Evolutionary conservation across 2,888 invertebrate species (phyloP).

Genomic region (Ormia ochracea): DNA sequence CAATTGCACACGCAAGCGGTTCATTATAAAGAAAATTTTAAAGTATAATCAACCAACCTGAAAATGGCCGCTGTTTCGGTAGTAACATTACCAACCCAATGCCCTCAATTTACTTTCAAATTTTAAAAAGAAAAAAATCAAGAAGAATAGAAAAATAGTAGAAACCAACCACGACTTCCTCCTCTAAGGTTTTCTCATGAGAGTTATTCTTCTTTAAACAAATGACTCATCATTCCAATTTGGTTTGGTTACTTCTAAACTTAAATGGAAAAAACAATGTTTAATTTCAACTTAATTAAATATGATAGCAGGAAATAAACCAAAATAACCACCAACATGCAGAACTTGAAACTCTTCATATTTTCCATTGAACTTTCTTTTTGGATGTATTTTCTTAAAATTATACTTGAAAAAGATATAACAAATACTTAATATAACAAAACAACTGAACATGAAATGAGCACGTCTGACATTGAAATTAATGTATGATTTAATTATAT

Average conservation of each 20-base stretch:
- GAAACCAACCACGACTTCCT: slow-evolving; percentile 37
- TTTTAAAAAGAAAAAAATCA: slow-evolving; percentile 17
- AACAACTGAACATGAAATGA: slow-evolving; percentile 26
- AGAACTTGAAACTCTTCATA: slow-evolving; percentile 35
- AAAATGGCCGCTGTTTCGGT: slow-evolving; percentile 22
- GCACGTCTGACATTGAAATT: slow-evolving; percentile 60
- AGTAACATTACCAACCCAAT: slow-evolving; percentile 37
- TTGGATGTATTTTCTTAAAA: slow-evolving; percentile 1
- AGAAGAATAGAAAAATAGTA: not conserved
- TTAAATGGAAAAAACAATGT: not conserved
- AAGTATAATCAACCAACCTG: not conserved
- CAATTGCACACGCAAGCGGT: slow-evolving; percentile 33
- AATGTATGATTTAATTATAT: slow-evolving; percentile 58
- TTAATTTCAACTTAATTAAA: slow-evolving; percentile 25
- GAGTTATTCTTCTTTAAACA: slow-evolving; percentile 4
- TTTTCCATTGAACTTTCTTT: slow-evolving; percentile 43
- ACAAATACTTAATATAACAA: not conserved
- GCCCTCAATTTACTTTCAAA: slow-evolving; percentile 52
- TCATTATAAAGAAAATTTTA: slow-evolving; percentile 1
- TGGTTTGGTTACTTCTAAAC: not conserved
- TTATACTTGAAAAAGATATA: not conserved
- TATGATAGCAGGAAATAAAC: slow-evolving; percentile 48
- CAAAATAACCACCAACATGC: slow-evolving; percentile 34
- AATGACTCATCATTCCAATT: slow-evolving; percentile 38
- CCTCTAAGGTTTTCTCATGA: not conserved